A percentile compares a stretch with the other conserved stretches of the same genome.
Evolutionary conservation across 2,113 vertebrate species (phyloP).

Genomic region (Equus quagga): DNA sequence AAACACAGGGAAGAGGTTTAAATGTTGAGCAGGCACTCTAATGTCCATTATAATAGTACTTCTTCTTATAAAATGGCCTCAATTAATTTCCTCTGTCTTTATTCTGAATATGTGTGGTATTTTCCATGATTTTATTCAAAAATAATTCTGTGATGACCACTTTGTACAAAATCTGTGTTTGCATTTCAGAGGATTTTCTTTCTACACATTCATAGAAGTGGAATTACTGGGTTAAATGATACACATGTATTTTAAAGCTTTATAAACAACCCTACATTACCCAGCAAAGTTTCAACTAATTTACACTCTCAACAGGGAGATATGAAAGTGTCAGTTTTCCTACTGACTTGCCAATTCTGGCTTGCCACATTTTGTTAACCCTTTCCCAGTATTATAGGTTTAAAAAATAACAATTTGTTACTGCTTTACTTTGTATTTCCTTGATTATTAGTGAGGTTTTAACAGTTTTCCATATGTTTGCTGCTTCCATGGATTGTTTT

Average conservation of each 20-base stretch:
- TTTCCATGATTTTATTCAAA: conserved; percentile 48
- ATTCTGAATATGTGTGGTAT: not conserved
- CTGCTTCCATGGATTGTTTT: not conserved
- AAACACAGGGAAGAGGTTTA: not conserved
- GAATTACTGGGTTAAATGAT: conserved; percentile 56
- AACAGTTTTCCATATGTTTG: not conserved
- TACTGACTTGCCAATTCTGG: conserved; percentile 37
- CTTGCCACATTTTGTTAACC: conserved; percentile 53
- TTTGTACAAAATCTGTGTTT: conserved; percentile 27
- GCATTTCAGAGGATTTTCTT: conserved; percentile 61
- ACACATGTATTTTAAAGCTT: conserved; percentile 59
- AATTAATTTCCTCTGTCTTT: not conserved
- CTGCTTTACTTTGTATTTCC: not conserved
- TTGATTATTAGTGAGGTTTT: conserved; percentile 9
- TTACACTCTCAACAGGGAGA: conserved; percentile 67
- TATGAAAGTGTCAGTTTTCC: conserved; percentile 53
- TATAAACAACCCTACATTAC: conserved; percentile 17
- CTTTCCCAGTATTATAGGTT: conserved; percentile 36
- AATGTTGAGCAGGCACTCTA: not conserved
- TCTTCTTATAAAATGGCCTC: not conserved
- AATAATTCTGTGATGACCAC: not conserved
- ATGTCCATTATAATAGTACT: not conserved
- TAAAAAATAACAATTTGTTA: not conserved
- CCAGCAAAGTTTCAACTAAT: conserved; percentile 66
- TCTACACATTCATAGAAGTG: not conserved